Base-by-base conservation (phyloP, 2,113 vertebrate genomes). In the Morone saxatilis region DNA sequence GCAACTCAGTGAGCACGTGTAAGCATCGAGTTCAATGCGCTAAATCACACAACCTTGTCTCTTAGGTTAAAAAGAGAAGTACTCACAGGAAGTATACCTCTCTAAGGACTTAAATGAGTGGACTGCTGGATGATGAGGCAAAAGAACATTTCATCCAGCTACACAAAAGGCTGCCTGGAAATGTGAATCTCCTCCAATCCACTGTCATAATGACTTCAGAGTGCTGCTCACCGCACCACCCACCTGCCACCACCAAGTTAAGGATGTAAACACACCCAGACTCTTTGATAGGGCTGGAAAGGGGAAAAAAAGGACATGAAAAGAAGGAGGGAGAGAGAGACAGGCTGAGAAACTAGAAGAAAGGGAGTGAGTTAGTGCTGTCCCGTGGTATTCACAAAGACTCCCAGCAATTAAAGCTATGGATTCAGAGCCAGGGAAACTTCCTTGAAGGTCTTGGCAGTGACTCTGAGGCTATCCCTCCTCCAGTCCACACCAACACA, bases 381-480 rank as follows among this genome's bases (percentile, higher is more conserved):
- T 84, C 70, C 22, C 22, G 84, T 79, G 83, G 85, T 92, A 81
- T 89, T 88, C 83, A 85, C 80, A 86, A 76, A 83, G 75, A 73
- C 77, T 86, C 72, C 31, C 56, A 75, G 90, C 80, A 86, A 89
- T 88, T 92, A 88, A 87, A 86, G 83, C 81, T 76, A 75, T 73
- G 78, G 76, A 68, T 86, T 88, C 81, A 79, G 67, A 73, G 83
- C 88, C 72, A 80, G 65, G 48, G 69, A 85, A 71, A 83, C 78
- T 72, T 89, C 91, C 86, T 81, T 91, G 66, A 91, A 91, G 86
- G 83, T 86, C 80, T 86, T 86, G 80, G 85, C 91, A 89, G 66
- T 73, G 72, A 63, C 83, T 90, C 67, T 54, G 60, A 81, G 78
- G 80, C 81, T 66, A 12, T 47, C 60, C 43, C 71, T 85, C 70